Percentiles rank a stretch among this genome's conserved stretches.
phyloP scores from a whole-genome alignment of 2,113 vertebrate genomes.

The Athene cunicularia region DNA sequence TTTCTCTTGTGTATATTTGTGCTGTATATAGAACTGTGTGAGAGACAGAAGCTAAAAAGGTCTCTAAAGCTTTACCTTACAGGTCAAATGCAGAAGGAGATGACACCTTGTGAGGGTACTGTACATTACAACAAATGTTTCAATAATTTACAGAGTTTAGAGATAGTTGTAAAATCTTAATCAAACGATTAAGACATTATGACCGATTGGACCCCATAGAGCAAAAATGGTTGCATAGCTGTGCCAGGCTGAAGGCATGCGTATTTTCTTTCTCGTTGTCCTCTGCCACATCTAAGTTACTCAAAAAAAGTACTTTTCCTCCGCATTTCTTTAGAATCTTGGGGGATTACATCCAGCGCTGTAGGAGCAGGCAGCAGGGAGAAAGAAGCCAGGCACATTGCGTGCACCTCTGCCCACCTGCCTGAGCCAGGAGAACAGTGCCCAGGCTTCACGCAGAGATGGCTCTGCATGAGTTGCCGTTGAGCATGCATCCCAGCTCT shows the following conservation, averaged over 20 bases:
- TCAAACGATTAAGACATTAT: neutral
- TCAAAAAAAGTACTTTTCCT: neutral
- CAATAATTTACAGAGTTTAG: neutral
- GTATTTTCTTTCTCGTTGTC: neutral
- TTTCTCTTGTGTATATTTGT: neutral
- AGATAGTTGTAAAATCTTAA: neutral
- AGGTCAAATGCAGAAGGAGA: neutral
- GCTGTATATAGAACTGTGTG: neutral
- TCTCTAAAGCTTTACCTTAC: neutral
- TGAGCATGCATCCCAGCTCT: neutral
- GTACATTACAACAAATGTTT: neutral
- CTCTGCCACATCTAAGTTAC: neutral
- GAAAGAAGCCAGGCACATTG: neutral
- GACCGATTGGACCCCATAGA: neutral
- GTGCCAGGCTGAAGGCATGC: neutral
- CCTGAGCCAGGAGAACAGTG: neutral
- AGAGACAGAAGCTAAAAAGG: neutral
- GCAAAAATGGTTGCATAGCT: neutral
- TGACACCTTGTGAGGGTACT: neutral
- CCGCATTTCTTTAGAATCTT: neutral
- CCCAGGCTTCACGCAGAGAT: neutral
- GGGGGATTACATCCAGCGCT: neutral
- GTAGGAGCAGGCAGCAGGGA: neutral
- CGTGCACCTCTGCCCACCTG: neutral
- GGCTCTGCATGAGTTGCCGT: neutral